Percentiles rank a stretch among this genome's conserved stretches.
Conservation (phyloP, 2,797 vertebrate genomes). For the Taeniopygia guttata region DNA sequence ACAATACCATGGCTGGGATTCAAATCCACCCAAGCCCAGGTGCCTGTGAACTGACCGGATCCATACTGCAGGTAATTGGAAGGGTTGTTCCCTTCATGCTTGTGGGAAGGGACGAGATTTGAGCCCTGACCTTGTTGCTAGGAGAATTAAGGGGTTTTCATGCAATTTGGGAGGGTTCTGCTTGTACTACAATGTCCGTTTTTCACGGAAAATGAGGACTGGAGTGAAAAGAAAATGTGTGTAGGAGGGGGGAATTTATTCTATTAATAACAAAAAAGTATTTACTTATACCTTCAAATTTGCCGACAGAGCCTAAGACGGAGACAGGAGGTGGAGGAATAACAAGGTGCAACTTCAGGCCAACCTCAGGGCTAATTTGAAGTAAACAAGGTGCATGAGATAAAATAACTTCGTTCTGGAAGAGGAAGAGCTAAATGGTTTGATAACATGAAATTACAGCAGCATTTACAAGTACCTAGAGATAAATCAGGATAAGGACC, state of each 20-base stretch:
- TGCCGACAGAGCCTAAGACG: conserved; percentile 5
- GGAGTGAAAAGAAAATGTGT: conserved; percentile 49
- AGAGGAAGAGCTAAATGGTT: conserved; percentile 54
- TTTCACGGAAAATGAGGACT: conserved; percentile 30
- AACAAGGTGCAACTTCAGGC: conserved; percentile 59
- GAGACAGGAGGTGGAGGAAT: conserved; percentile 45
- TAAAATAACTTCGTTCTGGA: conserved; percentile 53
- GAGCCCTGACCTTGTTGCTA: conserved; percentile 49
- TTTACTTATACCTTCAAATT: conserved; percentile 46
- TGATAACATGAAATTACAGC: conserved; percentile 54
- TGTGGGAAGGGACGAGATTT: not conserved
- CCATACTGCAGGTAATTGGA: conserved; percentile 44
- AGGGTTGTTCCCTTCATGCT: not conserved
- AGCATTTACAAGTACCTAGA: conserved; percentile 35
- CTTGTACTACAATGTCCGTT: conserved; percentile 23
- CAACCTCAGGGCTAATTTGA: conserved; percentile 64
- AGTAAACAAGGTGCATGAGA: conserved; percentile 64
- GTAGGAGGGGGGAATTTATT: conserved; percentile 39
- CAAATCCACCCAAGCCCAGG: conserved; percentile 47
- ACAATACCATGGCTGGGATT: conserved; percentile 55
- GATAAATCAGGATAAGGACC: conserved; percentile 54
- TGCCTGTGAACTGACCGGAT: conserved; percentile 34
- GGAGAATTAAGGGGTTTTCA: conserved; percentile 41
- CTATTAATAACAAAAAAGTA: conserved; percentile 54
- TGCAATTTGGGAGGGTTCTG: conserved; percentile 27